Evolutionary conservation across 2,797 vertebrate species (phyloP), one percentile per base, ranked within the genome.

Genomic region (Enteromius radiatus): DNA sequence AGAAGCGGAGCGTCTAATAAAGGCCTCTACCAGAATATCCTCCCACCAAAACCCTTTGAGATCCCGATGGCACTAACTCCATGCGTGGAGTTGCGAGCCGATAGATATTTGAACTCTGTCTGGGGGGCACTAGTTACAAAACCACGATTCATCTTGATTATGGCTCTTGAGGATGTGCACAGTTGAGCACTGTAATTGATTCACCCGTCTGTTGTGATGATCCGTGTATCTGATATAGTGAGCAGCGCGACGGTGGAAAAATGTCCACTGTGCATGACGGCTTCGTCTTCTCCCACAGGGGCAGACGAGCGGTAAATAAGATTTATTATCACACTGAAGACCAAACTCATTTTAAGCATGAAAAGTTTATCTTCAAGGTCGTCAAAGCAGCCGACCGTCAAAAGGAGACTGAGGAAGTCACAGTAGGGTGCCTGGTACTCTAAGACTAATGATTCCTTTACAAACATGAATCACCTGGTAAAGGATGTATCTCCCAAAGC

Each of bases 291-390:
- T 78, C 71, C 36, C 78, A 31, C 64, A 70, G 49, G 81, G 41
- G 64, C 38, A 67, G 74, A 77, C 3, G 68, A 85, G 81, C 78
- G 81, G 92, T 93, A 91, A 93, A 93, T 86, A 81, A 89, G 89
- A 94, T 94, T 92, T 91, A 92, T 91, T 88, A 91, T 88, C 87
- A 81, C 86, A 87, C 85, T 45, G 87, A 80, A 89, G 89, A 89
- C 89, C 90, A 91, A 93, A 93, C 89, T 91, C 85, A 23, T 87
- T 68, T 70, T 43, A 84, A 91, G 90, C 87, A 84, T 90, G 91
- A 91, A 92, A 93, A 90, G 90, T 93, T 93, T 94, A 93, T 93
- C 91, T 93, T 89, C 88, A 91, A 93, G 91, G 91, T 90, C 85
- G 56, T 43, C 81, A 75, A 87, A 85, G 84, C 89, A 89, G 68